phyloP scores from a whole-genome alignment of 2,888 invertebrate genomes.

The Acanthococcus lagerstroemiae region DNA sequence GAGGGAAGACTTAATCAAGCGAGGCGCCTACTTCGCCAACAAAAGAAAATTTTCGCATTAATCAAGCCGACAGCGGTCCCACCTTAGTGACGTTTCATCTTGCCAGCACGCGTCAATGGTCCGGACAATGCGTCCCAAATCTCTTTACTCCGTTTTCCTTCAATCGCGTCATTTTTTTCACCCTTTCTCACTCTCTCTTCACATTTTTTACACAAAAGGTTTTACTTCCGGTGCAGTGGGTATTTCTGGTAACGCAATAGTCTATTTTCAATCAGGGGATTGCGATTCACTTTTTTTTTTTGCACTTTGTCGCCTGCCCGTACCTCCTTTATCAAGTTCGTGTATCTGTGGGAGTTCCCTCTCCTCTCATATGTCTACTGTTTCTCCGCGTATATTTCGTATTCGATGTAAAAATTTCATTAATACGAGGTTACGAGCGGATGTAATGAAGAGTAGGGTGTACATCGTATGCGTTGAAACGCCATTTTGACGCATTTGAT shows the following conservation, averaged over 20 bases:
- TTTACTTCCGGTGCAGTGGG: slow-evolving; percentile 25
- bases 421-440: too few species aligned
- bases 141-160: slow-evolving; percentile 2
- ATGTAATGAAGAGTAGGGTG: too few species aligned
- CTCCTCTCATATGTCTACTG: too few species aligned
- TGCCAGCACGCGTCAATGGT: slow-evolving; percentile 25
- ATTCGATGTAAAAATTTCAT: too few species aligned
- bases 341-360: too few species aligned
- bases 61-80: slow-evolving; percentile 29
- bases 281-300: neutral
- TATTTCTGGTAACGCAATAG: neutral
- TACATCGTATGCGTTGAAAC: too few species aligned
- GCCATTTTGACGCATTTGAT: too few species aligned
- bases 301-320: neutral
- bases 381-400: too few species aligned
- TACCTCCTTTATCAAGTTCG: slow-evolving; percentile 13
- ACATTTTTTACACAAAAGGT: slow-evolving; percentile 4
- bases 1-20: slow-evolving; percentile 25
- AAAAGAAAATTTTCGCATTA: slow-evolving; percentile 29
- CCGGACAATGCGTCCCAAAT: slow-evolving; percentile 26
- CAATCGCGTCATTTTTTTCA: neutral
- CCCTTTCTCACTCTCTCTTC: neutral
- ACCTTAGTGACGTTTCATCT: slow-evolving; percentile 27
- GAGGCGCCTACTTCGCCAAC: slow-evolving; percentile 24
- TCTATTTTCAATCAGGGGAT: slow-evolving; percentile 13